Evolutionary conservation across 1,140 invertebrate species (phyloP).

Genomic region (Zeugodacus cucurbitae): DNA sequence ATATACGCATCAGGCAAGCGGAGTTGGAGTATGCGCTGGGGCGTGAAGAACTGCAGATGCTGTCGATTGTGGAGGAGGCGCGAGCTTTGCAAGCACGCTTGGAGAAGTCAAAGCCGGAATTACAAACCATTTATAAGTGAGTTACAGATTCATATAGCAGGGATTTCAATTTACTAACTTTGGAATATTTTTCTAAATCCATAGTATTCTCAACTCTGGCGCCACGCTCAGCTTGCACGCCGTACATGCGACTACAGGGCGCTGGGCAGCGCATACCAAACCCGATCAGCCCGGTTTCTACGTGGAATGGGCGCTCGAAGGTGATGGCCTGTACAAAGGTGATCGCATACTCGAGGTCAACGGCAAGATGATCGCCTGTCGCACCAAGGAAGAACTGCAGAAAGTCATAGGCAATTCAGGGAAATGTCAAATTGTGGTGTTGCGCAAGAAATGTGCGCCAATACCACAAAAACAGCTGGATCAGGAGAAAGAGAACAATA

Average conservation of each 20-base stretch:
- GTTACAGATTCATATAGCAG: not conserved
- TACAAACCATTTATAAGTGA: conserved; percentile 55
- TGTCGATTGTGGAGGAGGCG: conserved; percentile 85
- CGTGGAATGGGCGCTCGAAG: conserved; percentile 82
- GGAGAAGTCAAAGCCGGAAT: conserved; percentile 69
- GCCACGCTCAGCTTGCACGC: conserved; percentile 71
- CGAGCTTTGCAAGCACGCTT: conserved; percentile 81
- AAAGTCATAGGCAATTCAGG: conserved; percentile 62
- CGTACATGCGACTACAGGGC: conserved; percentile 74
- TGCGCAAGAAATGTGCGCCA: conserved; percentile 66
- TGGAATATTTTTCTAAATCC: not conserved
- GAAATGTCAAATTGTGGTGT: conserved; percentile 70
- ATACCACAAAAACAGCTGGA: conserved; percentile 56
- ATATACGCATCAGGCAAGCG: conserved; percentile 88
- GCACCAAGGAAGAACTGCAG: conserved; percentile 75
- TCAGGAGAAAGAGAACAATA: conserved; percentile 77
- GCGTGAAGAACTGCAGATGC: conserved; percentile 85
- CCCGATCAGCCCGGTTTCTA: conserved; percentile 72
- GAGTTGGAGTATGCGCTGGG: conserved; percentile 89
- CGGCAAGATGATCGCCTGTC: conserved; percentile 78
- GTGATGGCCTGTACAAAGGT: conserved; percentile 78
- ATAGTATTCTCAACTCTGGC: conserved; percentile 60
- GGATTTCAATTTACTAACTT: not conserved
- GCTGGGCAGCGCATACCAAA: conserved; percentile 69
- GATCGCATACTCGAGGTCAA: conserved; percentile 88